phyloP scores from a whole-genome alignment of 2,888 invertebrate species.

The Andrena trimmerana region DNA sequence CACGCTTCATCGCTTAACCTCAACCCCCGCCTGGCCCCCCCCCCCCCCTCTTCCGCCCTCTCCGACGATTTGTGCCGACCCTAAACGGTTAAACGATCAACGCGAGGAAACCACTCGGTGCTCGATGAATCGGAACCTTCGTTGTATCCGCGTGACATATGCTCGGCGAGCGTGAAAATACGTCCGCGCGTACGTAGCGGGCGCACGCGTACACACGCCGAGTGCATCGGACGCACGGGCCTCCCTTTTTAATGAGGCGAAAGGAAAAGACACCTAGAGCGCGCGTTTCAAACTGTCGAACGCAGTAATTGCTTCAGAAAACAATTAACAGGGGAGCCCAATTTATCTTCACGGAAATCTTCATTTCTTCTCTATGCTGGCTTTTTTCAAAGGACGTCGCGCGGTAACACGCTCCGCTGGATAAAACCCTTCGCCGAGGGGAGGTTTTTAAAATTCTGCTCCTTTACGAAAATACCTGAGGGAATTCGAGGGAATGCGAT shows the following conservation, averaged over 20 bases:
- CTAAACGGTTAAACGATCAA: constrained; percentile 67
- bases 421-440: not conserved
- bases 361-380: constrained; percentile 16
- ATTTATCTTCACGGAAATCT: constrained; percentile 39
- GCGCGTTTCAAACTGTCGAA: constrained; percentile 45
- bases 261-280: constrained; percentile 40
- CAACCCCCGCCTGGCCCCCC: constrained; percentile 34
- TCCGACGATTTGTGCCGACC: constrained; percentile 59
- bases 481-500: too few species aligned
- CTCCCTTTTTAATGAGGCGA: constrained; percentile 56
- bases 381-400: not conserved
- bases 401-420: not conserved
- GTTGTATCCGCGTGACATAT: constrained; percentile 73
- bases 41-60: too few species aligned
- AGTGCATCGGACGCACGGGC: constrained; percentile 11
- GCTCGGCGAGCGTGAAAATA: constrained; percentile 74
- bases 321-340: constrained; percentile 38
- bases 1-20: constrained; percentile 48
- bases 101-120: constrained; percentile 64
- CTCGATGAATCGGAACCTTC: constrained; percentile 75
- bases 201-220: constrained; percentile 2
- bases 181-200: constrained; percentile 35
- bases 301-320: constrained; percentile 54
- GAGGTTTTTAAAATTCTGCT: too few species aligned
- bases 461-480: too few species aligned